Percentiles rank a stretch among this genome's conserved stretches.
These are phyloP conservation scores for Gonocerus acuteangulatus DNA, from an alignment of 2,888 invertebrate genomes.

Conservation along the genomic window DNA sequence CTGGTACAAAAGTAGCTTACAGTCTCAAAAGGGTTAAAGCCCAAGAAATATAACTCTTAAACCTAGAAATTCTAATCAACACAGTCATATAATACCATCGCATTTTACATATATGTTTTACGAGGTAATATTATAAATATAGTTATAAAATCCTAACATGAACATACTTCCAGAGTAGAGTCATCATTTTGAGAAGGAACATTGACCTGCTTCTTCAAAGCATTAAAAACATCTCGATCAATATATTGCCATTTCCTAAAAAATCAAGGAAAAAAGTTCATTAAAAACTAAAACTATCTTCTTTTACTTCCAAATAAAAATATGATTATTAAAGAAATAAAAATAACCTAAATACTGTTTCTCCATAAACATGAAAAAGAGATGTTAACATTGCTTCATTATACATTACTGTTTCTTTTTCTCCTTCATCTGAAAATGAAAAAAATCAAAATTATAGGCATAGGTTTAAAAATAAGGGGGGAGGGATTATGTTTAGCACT, in stretches of 20 bases:
- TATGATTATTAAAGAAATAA: too few relatives aligned
- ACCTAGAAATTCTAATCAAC: too few relatives aligned
- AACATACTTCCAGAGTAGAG: slow-evolving; percentile 5
- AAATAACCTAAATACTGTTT: slow-evolving; percentile 59
- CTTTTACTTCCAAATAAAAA: not conserved
- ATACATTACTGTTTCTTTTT: slow-evolving; percentile 20
- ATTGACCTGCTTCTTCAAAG: slow-evolving; percentile 57
- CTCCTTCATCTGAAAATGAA: not conserved
- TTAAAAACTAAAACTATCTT: not conserved
- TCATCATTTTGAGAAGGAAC: slow-evolving; percentile 1
- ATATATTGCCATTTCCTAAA: slow-evolving; percentile 68
- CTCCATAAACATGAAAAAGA: slow-evolving; percentile 58
- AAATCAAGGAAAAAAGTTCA: slow-evolving; percentile 4
- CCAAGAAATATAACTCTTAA: too few relatives aligned
- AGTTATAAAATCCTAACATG: too few relatives aligned
- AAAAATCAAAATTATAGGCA: too few relatives aligned
- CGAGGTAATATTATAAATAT: too few relatives aligned
- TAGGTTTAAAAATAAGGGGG: too few relatives aligned
- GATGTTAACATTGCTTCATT: slow-evolving; percentile 42
- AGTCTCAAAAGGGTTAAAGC: too few relatives aligned
- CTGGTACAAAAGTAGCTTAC: too few relatives aligned
- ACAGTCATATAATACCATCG: too few relatives aligned
- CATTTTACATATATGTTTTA: too few relatives aligned
- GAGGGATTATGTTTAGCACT: too few relatives aligned
- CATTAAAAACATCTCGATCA: slow-evolving; percentile 74